Base-by-base conservation (phyloP, 2,888 invertebrate genomes). In the Nymphalis urticae region DNA sequence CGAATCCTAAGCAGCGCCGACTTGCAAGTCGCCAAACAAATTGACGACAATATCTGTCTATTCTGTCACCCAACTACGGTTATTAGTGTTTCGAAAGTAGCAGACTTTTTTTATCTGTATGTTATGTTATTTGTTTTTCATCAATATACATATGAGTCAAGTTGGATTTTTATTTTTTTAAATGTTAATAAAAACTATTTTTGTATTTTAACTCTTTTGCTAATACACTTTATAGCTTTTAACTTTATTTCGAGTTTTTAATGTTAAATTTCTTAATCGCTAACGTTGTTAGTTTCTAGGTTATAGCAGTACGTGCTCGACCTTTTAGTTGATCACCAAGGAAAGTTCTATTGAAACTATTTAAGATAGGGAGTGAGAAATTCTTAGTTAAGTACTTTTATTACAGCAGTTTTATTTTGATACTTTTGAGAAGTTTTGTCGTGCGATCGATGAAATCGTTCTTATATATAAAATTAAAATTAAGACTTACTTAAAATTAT, bases 1-100 rank as follows among this genome's bases (percentile, higher is more conserved):
- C 83, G 91, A 85, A 90, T 92, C 84, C 83, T 85, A 90, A 91
- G 83, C 85, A 89, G 89, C 79, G 75, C 72, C 74, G 75, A 77
- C 82, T 78, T 77, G 78, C 78, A 80, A 84, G 82, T 83, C 81
- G 80, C 81, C 79, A 82, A 89, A 90, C 89, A 90, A 90, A 90
- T 90, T 90, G 90, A 88, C 84, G 85, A 85, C 89, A 89, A 88
- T 89, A 89, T 90, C 84, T 86, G 86, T 82, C 86, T 87, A 84
- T 80, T 79, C 83, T 87, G 89, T 87, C 89, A 86, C 83, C 81
- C 82, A 42, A 75, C 75, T 77, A 76, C 70, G 76, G 85, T 88
- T 89, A 89, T 89, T 88, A 86, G 83, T 82, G 36, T 58, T 58
- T 1, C 19, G 13, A 27, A 32, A 32, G 54, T 56, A 32, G 6